Evolutionary conservation across 2,113 vertebrate species (phyloP).

Genomic region (Ranitomeya variabilis): DNA sequence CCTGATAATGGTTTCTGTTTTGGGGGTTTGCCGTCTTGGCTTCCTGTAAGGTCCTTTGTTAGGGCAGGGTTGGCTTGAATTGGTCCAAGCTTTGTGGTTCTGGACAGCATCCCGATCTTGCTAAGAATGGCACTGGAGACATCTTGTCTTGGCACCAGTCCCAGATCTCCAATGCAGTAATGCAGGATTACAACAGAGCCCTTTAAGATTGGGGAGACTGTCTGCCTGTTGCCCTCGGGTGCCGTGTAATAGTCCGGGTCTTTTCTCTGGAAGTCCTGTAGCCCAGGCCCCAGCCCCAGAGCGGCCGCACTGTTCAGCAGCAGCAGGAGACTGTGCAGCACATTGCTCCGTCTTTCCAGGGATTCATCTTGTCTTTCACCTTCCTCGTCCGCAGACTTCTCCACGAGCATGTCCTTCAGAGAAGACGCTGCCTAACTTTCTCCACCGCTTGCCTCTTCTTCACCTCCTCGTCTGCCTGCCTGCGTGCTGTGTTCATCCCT

Average conservation of each 20-base stretch:
- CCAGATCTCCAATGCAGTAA: conserved; percentile 65
- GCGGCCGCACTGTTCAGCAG: conserved; percentile 64
- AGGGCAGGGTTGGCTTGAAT: conserved; percentile 22
- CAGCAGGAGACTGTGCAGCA: conserved; percentile 72
- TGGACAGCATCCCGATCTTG: conserved; percentile 60
- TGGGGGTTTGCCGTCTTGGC: background rate
- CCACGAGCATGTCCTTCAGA: conserved; percentile 69
- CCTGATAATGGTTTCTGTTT: conserved; percentile 20
- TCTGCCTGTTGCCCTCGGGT: background rate
- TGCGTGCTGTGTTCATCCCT: conserved; percentile 56
- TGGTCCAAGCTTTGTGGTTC: conserved; percentile 48
- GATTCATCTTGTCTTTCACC: background rate
- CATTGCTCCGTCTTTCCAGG: conserved; percentile 64
- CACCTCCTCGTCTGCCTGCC: conserved; percentile 66
- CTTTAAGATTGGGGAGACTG: conserved; percentile 46
- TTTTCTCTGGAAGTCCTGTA: background rate
- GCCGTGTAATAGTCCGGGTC: background rate
- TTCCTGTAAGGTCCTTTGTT: conserved; percentile 52
- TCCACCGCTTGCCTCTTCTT: conserved; percentile 61
- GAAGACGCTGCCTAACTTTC: conserved; percentile 63
- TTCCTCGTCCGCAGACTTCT: background rate
- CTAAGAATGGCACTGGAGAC: conserved; percentile 47
- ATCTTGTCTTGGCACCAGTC: conserved; percentile 62
- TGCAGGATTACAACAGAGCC: conserved; percentile 39
- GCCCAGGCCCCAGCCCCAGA: conserved; percentile 23